These are phyloP conservation scores for Montipora cactus DNA, from an alignment of 64 coral and sea anemone genomes.

Conservation along the genomic window DNA sequence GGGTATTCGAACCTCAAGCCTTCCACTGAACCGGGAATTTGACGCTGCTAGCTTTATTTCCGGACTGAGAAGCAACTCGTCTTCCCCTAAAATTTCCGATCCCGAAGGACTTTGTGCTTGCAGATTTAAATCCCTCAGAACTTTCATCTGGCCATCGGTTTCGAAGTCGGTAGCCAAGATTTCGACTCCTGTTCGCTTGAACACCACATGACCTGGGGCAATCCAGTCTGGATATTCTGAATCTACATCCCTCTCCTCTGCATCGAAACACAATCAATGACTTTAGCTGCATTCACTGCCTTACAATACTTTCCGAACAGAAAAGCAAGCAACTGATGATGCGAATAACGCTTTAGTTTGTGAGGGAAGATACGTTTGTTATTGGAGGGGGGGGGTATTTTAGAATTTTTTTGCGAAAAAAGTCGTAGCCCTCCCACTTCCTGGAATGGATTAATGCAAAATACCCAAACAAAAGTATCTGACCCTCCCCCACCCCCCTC, in stretches of 20 bases:
- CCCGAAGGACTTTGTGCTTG: neutral
- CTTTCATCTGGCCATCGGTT: neutral
- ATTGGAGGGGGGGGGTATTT: too few relatives aligned
- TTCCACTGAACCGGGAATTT: neutral
- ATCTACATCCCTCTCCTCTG: neutral
- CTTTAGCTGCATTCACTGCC: too few relatives aligned
- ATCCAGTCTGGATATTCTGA: neutral
- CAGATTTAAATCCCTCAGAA: slow-evolving; percentile 3
- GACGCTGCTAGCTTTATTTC: neutral
- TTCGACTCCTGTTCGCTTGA: slow-evolving; percentile 27
- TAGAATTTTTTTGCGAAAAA: too few relatives aligned
- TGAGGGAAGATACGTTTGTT: too few relatives aligned
- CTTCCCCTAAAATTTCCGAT: neutral
- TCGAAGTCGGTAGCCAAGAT: neutral
- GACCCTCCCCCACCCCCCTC: too few relatives aligned
- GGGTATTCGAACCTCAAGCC: neutral
- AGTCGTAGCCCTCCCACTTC: too few relatives aligned
- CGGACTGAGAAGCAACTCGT: slow-evolving; percentile 33
- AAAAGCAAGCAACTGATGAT: too few relatives aligned
- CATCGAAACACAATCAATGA: neutral
- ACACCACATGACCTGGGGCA: neutral
- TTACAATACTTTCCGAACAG: too few relatives aligned
- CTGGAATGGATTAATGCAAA: too few relatives aligned
- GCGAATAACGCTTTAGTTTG: too few relatives aligned
- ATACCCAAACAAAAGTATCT: too few relatives aligned